Evolutionary conservation across 2,797 vertebrate species (phyloP).

Genomic region (Enteromius treurensis): DNA sequence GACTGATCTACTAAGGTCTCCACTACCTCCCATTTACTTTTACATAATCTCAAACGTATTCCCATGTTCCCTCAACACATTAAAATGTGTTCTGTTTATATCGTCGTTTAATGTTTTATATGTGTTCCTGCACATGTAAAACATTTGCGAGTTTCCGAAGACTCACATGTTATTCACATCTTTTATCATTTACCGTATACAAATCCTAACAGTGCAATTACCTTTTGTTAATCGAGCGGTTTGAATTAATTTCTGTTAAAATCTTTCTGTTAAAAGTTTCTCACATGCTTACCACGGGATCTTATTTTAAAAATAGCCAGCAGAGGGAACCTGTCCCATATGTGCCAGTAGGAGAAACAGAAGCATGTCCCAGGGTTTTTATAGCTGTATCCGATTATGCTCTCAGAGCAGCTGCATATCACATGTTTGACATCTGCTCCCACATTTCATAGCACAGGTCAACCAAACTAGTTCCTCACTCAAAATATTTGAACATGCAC

Average conservation of each 20-base stretch:
- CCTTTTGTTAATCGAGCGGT: background rate
- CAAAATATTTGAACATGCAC: slow-evolving; percentile 7
- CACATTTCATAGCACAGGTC: slow-evolving; percentile 4
- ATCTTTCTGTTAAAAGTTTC: background rate
- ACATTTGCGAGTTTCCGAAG: background rate
- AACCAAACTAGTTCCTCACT: background rate
- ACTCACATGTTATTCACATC: background rate
- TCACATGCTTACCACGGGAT: slow-evolving; percentile 17
- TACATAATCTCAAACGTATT: slow-evolving; percentile 29
- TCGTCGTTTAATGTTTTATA: background rate
- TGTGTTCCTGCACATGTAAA: background rate
- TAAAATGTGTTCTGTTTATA: background rate
- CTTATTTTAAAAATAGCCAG: slow-evolving; percentile 43
- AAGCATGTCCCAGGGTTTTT: slow-evolving; percentile 35
- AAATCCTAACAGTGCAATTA: background rate
- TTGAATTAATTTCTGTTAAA: background rate
- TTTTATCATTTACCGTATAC: background rate
- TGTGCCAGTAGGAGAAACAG: background rate
- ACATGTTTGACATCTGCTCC: background rate
- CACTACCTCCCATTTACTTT: slow-evolving; percentile 16
- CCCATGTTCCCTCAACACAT: background rate
- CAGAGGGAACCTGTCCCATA: slow-evolving; percentile 26
- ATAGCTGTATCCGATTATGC: slow-evolving; percentile 38
- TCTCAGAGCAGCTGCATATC: slow-evolving; percentile 12
- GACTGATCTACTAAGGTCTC: slow-evolving; percentile 45